Evolutionary conservation across 2,113 vertebrate species (phyloP), one percentile per base, ranked within the genome.

Genomic region (Rhagologus leucostigma): DNA sequence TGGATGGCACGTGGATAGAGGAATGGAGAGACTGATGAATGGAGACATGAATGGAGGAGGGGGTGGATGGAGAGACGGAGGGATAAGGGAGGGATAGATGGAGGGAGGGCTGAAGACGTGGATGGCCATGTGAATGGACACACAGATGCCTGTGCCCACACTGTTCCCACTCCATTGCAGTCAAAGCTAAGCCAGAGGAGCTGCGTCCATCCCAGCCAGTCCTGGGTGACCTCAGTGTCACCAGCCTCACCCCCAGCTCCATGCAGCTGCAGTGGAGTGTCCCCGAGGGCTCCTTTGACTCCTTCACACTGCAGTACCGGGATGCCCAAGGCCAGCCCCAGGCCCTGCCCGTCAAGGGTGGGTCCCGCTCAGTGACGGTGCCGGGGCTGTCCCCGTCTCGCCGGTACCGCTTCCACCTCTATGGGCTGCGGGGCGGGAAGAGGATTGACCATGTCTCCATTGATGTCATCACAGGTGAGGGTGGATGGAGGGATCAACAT

Each of bases 221-320:
- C 29, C 47, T 87, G 30, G 84, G 39, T 26, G 71, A 76, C 13
- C 17, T 86, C 37, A 59, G 21, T 16, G 63, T 33, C 33, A 16
- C 53, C 33, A 60, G 27, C 1, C 0, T 55, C 47, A 22, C 15
- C 10, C 32, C 83, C 3, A 14, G 7, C 10, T 89, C 95, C 0
- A 0, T 86, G 19, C n/a, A 19, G 29, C 41, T 95, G 47, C 52
- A 87, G 18, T 98, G 98, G 98, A 97, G 53, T 0, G 89, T 98
- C 59, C 89, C 16, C 0, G 12, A 64, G 68, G 97, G 87, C 41
- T 65, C 84, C 76, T 98, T 98, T 3, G 93, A 98, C 87, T 97
- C 97, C 52, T 98, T 98, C 30, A 16, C 27, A 10, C 73, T 94
- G 79, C 93, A 94, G 84, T 94, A 75, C 84, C 70, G 2, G 55